These are phyloP conservation scores for Pangasianodon gigas DNA, from an alignment of 2,113 vertebrate species.

Conservation along the genomic window DNA sequence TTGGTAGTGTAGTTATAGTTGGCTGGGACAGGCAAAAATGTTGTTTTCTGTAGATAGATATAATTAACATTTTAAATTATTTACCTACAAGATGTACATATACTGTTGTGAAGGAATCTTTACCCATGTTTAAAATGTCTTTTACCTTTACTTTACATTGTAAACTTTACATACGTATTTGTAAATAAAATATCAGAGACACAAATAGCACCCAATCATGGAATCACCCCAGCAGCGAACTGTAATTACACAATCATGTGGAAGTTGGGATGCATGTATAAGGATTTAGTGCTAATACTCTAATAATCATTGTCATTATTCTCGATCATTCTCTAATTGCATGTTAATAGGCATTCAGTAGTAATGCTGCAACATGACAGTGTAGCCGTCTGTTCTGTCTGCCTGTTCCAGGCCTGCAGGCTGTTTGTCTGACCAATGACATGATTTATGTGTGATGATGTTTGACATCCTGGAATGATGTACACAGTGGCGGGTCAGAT, in stretches of 20 bases:
- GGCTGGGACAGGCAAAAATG: neutral
- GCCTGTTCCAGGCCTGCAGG: neutral
- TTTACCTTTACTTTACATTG: neutral
- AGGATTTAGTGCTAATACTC: neutral
- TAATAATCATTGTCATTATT: neutral
- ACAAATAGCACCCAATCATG: neutral
- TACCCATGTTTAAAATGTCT: neutral
- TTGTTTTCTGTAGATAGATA: neutral
- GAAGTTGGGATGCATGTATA: neutral
- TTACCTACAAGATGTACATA: neutral
- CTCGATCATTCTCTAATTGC: neutral
- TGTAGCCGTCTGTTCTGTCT: neutral
- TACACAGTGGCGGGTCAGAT: neutral
- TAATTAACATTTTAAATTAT: neutral
- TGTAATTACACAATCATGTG: neutral
- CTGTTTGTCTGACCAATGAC: slow-evolving; percentile 55
- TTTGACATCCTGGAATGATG: slow-evolving; percentile 32
- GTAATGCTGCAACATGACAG: neutral
- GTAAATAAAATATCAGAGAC: neutral
- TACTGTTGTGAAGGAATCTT: neutral
- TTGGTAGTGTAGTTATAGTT: neutral
- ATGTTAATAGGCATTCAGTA: neutral
- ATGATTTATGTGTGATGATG: slow-evolving; percentile 64
- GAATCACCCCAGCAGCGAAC: neutral
- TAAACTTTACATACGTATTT: neutral